Conservation (phyloP, 2,113 vertebrate genomes). For the Hydrochoerus hydrochaeris region DNA sequence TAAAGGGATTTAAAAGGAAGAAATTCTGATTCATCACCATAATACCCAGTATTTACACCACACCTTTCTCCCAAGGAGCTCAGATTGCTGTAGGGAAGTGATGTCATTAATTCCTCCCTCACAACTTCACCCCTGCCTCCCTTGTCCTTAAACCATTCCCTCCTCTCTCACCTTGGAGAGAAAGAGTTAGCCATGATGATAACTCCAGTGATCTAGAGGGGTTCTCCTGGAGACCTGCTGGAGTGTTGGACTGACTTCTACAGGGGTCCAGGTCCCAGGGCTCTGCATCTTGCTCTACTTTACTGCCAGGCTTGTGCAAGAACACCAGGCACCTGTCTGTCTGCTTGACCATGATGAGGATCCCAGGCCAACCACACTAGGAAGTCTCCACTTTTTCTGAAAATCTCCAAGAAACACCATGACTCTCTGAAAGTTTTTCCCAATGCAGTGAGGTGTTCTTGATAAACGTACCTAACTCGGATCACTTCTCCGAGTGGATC, state of each 20-base stretch:
- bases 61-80: conserved; percentile 62
- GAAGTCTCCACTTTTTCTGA: neutral
- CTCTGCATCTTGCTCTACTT: neutral
- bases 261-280: neutral
- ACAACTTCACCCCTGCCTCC: neutral
- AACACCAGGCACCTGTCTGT: neutral
- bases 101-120: neutral
- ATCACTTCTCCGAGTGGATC: neutral
- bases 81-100: neutral
- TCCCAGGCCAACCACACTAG: neutral
- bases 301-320: neutral
- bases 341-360: neutral
- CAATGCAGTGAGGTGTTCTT: neutral
- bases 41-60: conserved; percentile 32
- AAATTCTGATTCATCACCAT: conserved; percentile 36
- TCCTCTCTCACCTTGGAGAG: neutral
- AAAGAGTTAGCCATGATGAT: neutral
- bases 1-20: conserved; percentile 48
- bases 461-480: neutral
- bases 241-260: neutral
- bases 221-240: too few relatives aligned
- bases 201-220: neutral
- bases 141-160: neutral
- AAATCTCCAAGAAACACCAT: neutral
- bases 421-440: neutral